Evolutionary conservation across 2,797 vertebrate species (phyloP).

Genomic region (Leptoclinus maculatus): DNA sequence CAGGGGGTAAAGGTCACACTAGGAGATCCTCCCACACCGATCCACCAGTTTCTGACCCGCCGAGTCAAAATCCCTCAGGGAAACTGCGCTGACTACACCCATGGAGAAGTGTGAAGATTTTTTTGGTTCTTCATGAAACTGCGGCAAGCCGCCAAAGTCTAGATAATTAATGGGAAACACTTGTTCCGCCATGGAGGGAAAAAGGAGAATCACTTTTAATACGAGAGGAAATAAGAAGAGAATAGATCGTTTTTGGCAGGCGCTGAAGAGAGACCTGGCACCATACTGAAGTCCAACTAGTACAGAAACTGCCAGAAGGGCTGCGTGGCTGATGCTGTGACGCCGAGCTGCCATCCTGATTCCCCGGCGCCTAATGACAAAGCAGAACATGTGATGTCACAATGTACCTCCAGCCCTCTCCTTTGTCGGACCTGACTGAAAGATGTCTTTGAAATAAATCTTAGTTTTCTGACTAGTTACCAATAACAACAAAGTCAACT

Average conservation of each 20-base stretch:
- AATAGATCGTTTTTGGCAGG: constrained; percentile 43
- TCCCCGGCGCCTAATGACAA: constrained; percentile 30
- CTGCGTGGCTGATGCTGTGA: constrained; percentile 44
- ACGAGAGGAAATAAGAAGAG: neutral
- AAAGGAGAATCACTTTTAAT: neutral
- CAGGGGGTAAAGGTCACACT: neutral
- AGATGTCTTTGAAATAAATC: constrained; percentile 16
- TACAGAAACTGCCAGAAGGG: constrained; percentile 55
- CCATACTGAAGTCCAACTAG: constrained; percentile 33
- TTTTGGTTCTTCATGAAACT: neutral
- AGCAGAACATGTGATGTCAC: constrained; percentile 43
- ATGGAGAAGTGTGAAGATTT: neutral
- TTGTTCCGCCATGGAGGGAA: neutral
- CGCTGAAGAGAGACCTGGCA: constrained; percentile 41
- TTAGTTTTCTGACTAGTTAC: neutral
- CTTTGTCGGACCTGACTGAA: neutral
- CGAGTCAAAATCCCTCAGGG: neutral
- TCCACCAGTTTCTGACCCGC: neutral
- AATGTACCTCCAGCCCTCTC: constrained; percentile 26
- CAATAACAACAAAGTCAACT: neutral
- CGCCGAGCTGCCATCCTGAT: constrained; percentile 55
- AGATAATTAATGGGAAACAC: neutral
- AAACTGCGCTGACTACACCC: neutral
- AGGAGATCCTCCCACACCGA: no score
- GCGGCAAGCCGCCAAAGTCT: neutral